Evolutionary conservation across 1,140 invertebrate species (phyloP).

Genomic region (Chironomus striatipennis): DNA sequence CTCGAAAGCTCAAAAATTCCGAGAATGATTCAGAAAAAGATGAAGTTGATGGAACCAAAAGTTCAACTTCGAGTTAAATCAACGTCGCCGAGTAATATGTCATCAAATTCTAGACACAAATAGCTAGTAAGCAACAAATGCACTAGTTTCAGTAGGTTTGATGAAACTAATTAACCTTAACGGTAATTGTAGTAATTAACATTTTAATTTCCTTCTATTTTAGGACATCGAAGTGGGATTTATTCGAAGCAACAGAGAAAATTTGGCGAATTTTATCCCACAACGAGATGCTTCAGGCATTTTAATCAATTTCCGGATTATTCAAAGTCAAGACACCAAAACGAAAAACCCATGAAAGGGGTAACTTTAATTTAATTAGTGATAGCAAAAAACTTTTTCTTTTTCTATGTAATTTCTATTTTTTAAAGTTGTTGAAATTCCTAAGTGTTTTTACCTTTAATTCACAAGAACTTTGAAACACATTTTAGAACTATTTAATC

Average conservation of each 20-base stretch:
- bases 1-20: not conserved
- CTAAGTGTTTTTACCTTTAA: not conserved
- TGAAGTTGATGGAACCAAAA: not conserved
- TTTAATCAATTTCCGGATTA: slow-evolving; percentile 21
- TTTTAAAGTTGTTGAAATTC: not conserved
- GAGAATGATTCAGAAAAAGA: not conserved
- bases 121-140: not conserved
- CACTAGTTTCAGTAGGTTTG: slow-evolving; percentile 17
- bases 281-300: slow-evolving; percentile 18
- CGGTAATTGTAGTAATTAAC: not conserved
- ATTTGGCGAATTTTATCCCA: not conserved
- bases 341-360: not conserved
- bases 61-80: not conserved
- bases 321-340: not conserved
- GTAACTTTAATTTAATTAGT: not conserved
- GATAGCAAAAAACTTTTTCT: not conserved
- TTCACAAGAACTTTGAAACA: not conserved
- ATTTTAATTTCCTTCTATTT: not conserved
- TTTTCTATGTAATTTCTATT: not conserved
- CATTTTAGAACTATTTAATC: not conserved
- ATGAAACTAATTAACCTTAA: not conserved
- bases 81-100: not conserved
- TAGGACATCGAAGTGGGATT: not conserved
- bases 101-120: not conserved
- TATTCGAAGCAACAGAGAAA: not conserved